A percentile compares a stretch with the other conserved stretches of the same genome.
These are phyloP conservation scores for Heterochromis multidens DNA, from an alignment of 2,113 vertebrate species.

Conservation along the genomic window DNA sequence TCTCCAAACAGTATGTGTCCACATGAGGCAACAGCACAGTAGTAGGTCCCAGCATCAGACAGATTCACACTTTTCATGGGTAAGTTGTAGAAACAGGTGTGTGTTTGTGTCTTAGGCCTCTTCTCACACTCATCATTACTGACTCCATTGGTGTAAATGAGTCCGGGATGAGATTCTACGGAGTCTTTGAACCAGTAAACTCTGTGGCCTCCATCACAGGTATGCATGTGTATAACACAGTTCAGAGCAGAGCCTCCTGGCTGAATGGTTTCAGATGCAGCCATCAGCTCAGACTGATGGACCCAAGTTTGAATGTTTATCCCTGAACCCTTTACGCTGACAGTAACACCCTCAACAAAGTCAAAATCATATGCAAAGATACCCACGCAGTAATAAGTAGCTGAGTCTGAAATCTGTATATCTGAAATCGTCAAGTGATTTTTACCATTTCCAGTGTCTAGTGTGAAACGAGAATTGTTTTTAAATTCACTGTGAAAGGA, in stretches of 20 bases:
- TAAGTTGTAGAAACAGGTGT: conserved; percentile 30
- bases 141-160: conserved; percentile 28
- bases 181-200: conserved; percentile 58
- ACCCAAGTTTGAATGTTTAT: background rate
- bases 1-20: conserved; percentile 52
- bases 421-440: conserved; percentile 34
- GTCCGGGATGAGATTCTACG: background rate
- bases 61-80: background rate
- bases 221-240: conserved; percentile 39
- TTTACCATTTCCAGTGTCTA: background rate
- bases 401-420: conserved; percentile 36
- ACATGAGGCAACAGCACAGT: conserved; percentile 53
- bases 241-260: conserved; percentile 42
- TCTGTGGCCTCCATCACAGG: conserved; percentile 25
- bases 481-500: conserved; percentile 13
- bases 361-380: background rate
- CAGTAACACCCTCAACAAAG: background rate
- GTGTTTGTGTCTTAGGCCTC: background rate
- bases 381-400: conserved; percentile 34
- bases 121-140: conserved; percentile 17
- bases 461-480: conserved; percentile 6
- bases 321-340: conserved; percentile 9
- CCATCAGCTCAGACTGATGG: background rate
- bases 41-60: background rate
- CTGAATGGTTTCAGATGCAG: background rate